Percentiles rank a stretch among this genome's conserved stretches.
phyloP scores from a whole-genome alignment of 2,113 vertebrate genomes.

The Pristiophorus japonicus region DNA sequence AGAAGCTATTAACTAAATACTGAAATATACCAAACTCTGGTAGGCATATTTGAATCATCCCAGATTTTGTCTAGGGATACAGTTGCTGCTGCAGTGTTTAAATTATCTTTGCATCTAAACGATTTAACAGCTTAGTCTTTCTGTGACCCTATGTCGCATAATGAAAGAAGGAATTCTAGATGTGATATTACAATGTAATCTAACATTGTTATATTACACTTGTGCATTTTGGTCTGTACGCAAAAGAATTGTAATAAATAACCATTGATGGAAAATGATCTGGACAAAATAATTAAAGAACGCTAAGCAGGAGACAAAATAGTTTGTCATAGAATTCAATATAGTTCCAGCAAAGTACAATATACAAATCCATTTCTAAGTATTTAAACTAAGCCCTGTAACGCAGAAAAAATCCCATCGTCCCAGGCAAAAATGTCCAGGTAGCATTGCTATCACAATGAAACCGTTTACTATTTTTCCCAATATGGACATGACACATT shows the following conservation, averaged over 20 bases:
- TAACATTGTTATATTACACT: background rate
- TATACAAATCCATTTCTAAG: background rate
- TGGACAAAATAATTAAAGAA: background rate
- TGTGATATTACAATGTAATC: background rate
- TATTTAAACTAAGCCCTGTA: background rate
- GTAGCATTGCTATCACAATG: background rate
- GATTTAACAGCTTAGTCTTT: background rate
- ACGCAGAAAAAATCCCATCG: background rate
- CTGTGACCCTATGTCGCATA: background rate
- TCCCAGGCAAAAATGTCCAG: background rate
- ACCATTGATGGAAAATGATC: background rate
- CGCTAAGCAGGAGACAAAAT: background rate
- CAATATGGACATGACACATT: too few species aligned
- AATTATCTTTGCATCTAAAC: background rate
- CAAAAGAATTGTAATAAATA: background rate
- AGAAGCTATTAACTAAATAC: background rate
- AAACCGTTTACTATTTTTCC: too few species aligned
- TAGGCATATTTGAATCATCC: background rate
- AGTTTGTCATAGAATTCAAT: background rate
- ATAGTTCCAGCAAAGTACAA: background rate
- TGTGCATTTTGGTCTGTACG: background rate
- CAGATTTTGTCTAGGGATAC: background rate
- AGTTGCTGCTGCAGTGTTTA: slow-evolving; percentile 1
- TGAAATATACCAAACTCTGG: background rate
- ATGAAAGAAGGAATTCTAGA: background rate